These are phyloP conservation scores for Apotomis turbidana DNA, from an alignment of 2,888 invertebrate genomes.

Conservation along the genomic window DNA sequence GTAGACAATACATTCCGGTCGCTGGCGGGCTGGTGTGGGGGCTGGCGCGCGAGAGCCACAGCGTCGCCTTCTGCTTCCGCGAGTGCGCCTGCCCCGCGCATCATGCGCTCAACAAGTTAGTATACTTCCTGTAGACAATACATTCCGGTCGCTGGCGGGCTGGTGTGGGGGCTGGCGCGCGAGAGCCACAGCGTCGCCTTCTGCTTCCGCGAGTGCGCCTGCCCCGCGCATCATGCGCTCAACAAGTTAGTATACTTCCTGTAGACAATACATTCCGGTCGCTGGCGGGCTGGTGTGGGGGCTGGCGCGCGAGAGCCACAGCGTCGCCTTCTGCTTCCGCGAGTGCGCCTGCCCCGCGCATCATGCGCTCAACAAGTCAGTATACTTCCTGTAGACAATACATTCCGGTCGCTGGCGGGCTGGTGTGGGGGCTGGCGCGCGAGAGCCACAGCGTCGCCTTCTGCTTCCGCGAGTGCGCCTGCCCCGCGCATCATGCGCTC, in stretches of 20 bases:
- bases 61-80: constrained; percentile 92
- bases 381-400: too few species aligned
- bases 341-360: too few species aligned
- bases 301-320: background rate
- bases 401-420: constrained; percentile 55
- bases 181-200: constrained; percentile 92
- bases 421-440: constrained; percentile 83
- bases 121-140: background rate
- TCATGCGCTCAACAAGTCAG: too few species aligned
- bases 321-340: too few species aligned
- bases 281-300: background rate
- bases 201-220: constrained; percentile 87
- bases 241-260: constrained; percentile 54
- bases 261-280: background rate
- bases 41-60: constrained; percentile 89
- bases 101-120: constrained; percentile 83
- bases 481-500: constrained; percentile 86
- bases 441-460: constrained; percentile 92
- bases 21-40: constrained; percentile 44
- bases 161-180: constrained; percentile 83
- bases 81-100: constrained; percentile 91
- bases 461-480: constrained; percentile 94
- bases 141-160: constrained; percentile 71
- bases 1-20: background rate
- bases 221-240: constrained; percentile 13